Percentiles rank a stretch among this genome's conserved stretches.
Evolutionary conservation across 2,113 vertebrate species (phyloP).

Genomic region (Morone saxatilis): DNA sequence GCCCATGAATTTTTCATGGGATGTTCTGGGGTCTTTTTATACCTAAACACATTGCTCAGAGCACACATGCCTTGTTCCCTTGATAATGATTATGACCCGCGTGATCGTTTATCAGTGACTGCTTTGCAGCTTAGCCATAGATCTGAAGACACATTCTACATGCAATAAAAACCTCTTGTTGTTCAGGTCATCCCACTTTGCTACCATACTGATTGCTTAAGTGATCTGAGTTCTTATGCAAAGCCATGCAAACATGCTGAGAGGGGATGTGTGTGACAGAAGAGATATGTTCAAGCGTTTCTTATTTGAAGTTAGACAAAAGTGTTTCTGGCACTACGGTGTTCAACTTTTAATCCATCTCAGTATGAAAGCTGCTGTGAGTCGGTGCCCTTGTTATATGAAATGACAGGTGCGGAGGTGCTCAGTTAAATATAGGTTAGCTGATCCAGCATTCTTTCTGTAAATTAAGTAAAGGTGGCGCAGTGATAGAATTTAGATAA

Average conservation of each 20-base stretch:
- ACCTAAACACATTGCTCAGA: conserved; percentile 29
- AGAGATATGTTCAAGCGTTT: neutral
- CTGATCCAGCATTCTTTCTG: neutral
- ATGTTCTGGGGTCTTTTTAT: neutral
- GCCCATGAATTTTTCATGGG: conserved; percentile 40
- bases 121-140: conserved; percentile 4
- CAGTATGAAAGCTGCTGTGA: neutral
- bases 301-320: conserved; percentile 3
- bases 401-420: conserved; percentile 6
- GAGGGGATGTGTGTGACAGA: neutral
- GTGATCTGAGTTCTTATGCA: conserved; percentile 2
- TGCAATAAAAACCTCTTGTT: neutral
- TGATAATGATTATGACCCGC: conserved; percentile 22
- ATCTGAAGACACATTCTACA: conserved; percentile 2
- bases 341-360: conserved; percentile 10
- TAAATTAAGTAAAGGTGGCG: neutral
- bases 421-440: conserved; percentile 9
- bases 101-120: conserved; percentile 30
- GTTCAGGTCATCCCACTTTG: conserved; percentile 14
- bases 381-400: neutral
- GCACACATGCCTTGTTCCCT: conserved; percentile 23
- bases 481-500: neutral
- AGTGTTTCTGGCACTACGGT: neutral
- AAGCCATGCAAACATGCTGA: neutral
- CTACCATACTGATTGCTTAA: conserved; percentile 3